Base-by-base conservation (phyloP, 1,140 invertebrate genomes). In the Aphelenchoides avenae region DNA sequence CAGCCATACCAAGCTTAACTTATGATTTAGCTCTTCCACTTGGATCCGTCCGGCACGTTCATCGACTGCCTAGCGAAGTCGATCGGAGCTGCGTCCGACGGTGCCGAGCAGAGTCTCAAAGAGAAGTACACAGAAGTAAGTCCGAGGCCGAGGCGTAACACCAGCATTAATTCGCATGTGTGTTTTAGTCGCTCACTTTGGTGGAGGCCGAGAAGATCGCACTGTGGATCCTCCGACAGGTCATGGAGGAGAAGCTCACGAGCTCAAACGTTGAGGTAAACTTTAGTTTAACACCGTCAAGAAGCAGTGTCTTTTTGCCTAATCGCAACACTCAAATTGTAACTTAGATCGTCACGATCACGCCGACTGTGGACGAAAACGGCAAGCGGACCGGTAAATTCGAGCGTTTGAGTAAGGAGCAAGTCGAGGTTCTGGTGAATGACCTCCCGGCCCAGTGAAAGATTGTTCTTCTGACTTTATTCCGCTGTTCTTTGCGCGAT, bases 201-300 rank as follows among this genome's bases (percentile, higher is more conserved):
- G 86, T 89, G 57, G 92, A 97, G 81, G 94, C 93, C 13, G 86
- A 90, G 50, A 92, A 91, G 73, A 78, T 87, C 31, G 86, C 90
- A 2, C 79, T 99, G 13, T 91, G 87, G 6, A 98, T 97, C 73
- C 79, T 99, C 1, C 99, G 99, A 76, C 93, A 98, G 82, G 93
- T 99, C 0, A 99, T 99, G 95, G 95, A 99, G 78, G 95, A 99
- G 79, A 98, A 97, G 80, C 79, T 99, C 0, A 96, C 88, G 63
- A 88, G 90, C 27, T 90, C 87, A 31, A 99, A 99, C 82, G 91
- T 99, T 42, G 95, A 99, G 82, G 87, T n/a, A n/a, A n/a, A n/a
- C n/a, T n/a, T n/a, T n/a, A n/a, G n/a, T n/a, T n/a, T n/a, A n/a
- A n/a, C n/a, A n/a, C n/a, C n/a, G n/a, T n/a, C n/a, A n/a, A n/a